Percentiles rank a stretch among this genome's conserved stretches.
Evolutionary conservation across 2,797 vertebrate genomes (phyloP).

Genomic region (Anolis apletophallus): DNA sequence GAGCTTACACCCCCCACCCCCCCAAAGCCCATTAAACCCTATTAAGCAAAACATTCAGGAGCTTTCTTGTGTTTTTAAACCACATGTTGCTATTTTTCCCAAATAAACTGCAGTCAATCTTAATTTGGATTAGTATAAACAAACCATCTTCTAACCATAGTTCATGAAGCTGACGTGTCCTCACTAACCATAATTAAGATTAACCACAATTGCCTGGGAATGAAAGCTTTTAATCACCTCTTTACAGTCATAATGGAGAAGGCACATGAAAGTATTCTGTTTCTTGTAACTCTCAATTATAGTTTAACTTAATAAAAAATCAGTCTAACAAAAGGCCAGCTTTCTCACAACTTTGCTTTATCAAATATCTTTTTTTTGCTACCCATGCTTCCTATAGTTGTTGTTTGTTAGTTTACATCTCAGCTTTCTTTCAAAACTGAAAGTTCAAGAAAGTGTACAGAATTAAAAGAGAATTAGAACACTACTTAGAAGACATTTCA

Average conservation of each 20-base stretch:
- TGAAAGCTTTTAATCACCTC: too few species aligned
- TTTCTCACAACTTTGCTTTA: not conserved
- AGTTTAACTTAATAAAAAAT: not conserved
- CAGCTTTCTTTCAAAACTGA: too few species aligned
- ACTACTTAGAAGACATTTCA: too few species aligned
- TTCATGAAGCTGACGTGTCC: not conserved
- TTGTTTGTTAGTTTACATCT: too few species aligned
- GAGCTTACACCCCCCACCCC: not conserved
- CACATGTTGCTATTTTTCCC: not conserved
- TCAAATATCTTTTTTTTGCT: not conserved
- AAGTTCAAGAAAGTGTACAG: too few species aligned
- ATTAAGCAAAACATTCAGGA: not conserved
- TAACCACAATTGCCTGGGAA: too few species aligned
- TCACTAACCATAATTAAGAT: too few species aligned
- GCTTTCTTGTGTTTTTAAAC: not conserved
- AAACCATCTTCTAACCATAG: not conserved
- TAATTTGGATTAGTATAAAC: not conserved
- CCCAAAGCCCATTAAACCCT: not conserved
- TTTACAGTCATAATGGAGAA: not conserved
- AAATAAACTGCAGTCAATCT: not conserved
- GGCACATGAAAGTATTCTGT: not conserved
- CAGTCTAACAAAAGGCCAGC: too few species aligned
- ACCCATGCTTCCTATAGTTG: not conserved
- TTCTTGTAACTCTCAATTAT: not conserved
- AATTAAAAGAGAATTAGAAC: too few species aligned